Conservation (phyloP, 2,888 invertebrate species). For the Siphonodentalium dalli region DNA sequence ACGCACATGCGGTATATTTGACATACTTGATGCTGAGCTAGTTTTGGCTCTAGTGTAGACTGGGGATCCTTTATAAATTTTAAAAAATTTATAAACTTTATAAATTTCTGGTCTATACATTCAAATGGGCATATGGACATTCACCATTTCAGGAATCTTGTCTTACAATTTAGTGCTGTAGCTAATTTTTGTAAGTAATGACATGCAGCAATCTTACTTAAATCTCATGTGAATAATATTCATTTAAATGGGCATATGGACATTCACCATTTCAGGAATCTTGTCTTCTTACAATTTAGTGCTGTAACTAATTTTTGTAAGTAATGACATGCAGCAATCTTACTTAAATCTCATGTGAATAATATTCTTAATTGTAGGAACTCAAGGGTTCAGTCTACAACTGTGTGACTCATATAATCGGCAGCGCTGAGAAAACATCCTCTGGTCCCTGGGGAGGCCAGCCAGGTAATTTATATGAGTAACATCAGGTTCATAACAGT, state of each 20-base stretch:
- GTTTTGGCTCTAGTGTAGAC: no score
- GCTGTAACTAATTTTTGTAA: slow-evolving; percentile 36
- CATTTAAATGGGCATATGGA: neutral
- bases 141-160: neutral
- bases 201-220: slow-evolving; percentile 77
- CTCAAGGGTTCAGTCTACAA: no score
- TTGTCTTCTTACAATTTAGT: neutral
- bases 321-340: slow-evolving; percentile 77
- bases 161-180: neutral
- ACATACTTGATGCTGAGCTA: no score
- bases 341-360: no score
- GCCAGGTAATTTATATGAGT: no score
- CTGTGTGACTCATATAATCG: slow-evolving; percentile 88
- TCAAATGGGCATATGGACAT: neutral
- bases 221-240: neutral
- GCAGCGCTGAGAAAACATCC: slow-evolving; percentile 62
- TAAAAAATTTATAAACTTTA: no score
- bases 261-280: neutral
- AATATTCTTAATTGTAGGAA: no score
- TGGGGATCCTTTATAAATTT: no score
- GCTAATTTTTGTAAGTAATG: slow-evolving; percentile 66
- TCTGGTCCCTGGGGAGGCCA: no score
- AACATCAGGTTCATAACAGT: no score
- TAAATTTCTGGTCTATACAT: no score
- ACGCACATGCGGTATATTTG: no score